Base-by-base conservation (phyloP, 2,113 vertebrate genomes). In the Myiagra hebetior region DNA sequence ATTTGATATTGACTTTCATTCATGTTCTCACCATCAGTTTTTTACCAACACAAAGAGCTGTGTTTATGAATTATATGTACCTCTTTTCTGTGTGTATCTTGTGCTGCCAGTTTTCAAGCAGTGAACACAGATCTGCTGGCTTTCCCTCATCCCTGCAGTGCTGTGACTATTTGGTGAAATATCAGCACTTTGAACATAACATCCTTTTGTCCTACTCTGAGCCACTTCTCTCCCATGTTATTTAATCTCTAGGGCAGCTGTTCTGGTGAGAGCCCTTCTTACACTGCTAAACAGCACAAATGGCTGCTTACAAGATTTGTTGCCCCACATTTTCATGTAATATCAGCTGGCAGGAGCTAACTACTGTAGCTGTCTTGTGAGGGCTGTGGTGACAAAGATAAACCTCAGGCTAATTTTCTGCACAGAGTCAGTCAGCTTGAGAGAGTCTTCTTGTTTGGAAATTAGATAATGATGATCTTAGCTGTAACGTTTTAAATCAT, bases 401-500 rank as follows among this genome's bases (percentile, higher is more conserved):
- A 77, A 74, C 53, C 76, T 94, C 59, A 49, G 88, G 55, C 89
- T 92, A 75, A 73, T 69, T 93, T 82, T 75, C 53, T 76, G 91
- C 97, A 67, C 33, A 94, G 47, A 87, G 85, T 89, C 68, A 64
- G 67, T 67, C 74, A 85, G 63, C 30, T 56, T 81, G 79, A 96
- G 47, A 0, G 2, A 93, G 65, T 18, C n/a, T 28, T 94, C 87
- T 89, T 94, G 78, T 81, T 91, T 94, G 93, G 95, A 97, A 94
- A 87, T 42, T 63, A 57, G 49, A 37, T 93, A 92, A 95, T 4
- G 4, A 91, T 90, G 64, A 63, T 89, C 68, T 91, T 87, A 91
- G 70, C 85, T 86, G 76, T 60, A 96, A 35, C 24, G 8, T 47
- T 96, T 96, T 89, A 92, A 97, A 96, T 97, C 65, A 84, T 60